These are phyloP conservation scores for Mus pahari DNA, from an alignment of 2,113 vertebrate genomes.

Conservation along the genomic window DNA sequence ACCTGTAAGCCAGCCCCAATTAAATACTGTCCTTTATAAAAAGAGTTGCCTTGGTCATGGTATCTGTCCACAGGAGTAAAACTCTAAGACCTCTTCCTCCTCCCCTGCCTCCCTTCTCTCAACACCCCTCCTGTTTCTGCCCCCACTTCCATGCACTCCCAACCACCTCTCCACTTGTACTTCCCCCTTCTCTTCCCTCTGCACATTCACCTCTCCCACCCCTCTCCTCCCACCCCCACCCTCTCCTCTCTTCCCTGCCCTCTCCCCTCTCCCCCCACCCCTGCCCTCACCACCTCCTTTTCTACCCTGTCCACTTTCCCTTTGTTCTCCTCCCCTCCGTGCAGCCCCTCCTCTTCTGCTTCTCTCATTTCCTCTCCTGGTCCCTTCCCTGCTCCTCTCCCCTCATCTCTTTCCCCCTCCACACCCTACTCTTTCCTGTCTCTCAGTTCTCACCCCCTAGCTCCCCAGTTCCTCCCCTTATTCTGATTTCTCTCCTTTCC, in stretches of 20 bases:
- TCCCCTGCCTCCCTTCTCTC: not conserved
- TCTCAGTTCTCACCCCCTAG: too few relatives aligned
- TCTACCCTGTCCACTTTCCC: not conserved
- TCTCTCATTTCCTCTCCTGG: too few relatives aligned
- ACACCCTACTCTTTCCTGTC: too few relatives aligned
- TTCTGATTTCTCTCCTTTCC: not conserved
- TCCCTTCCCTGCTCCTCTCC: too few relatives aligned
- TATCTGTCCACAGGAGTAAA: too few relatives aligned
- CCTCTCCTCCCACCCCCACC: not conserved
- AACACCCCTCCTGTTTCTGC: not conserved
- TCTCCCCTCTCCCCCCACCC: not conserved
- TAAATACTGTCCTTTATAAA: too few relatives aligned
- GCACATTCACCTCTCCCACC: not conserved
- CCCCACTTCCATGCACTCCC: not conserved
- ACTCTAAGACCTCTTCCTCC: too few relatives aligned
- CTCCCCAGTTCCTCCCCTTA: not conserved
- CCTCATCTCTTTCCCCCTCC: not conserved
- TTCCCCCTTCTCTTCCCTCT: not conserved
- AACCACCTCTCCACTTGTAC: not conserved
- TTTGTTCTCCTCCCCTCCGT: not conserved
- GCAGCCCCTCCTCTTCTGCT: too few relatives aligned
- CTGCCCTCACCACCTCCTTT: not conserved
- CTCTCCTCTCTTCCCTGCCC: too few relatives aligned
- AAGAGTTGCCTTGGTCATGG: too few relatives aligned
- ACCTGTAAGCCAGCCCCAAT: too few relatives aligned